Base-by-base conservation (phyloP, 2,797 vertebrate genomes). In the Neoniphon sammara region DNA sequence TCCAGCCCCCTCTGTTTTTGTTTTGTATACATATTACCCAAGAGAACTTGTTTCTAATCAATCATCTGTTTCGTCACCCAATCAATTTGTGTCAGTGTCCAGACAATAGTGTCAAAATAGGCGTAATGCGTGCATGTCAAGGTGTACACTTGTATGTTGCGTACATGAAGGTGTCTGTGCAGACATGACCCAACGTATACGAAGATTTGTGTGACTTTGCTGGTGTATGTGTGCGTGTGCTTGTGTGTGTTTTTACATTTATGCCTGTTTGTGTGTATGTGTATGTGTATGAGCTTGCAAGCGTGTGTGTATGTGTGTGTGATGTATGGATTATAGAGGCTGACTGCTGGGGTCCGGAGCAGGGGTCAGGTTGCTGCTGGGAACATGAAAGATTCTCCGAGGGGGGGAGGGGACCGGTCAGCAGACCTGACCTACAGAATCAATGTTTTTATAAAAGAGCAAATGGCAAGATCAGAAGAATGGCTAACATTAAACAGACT, bases 391-490 rank as follows among this genome's bases (percentile, higher is more conserved):
- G 91, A 73, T 70, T 88, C 85, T 90, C 86, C 25, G 53, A 77
- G 76, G 70, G 85, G 75, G 84, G 67, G 71, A 62, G 70, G 72
- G 75, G 77, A 73, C 82, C 56, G 88, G 87, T 84, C 84, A 83
- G 82, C 31, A 78, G 74, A 87, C 80, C 76, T 88, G 91, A 90
- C 92, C 90, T 91, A 87, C 85, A 88, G 80, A 93, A 94, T 93
- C 91, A 91, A 93, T 94, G 92, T 91, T 65, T 83, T 87, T 85
- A 89, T 90, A 90, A 93, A 93, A 93, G 91, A 93, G 88, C 87
- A 91, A 91, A 88, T 82, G 85, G 90, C 83, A 83, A 84, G 84
- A 94, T 93, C 91, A 93, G 89, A 93, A 87, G 86, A 82, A 75
- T 36, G 68, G 64, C 71, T 68, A 75, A 85, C 86, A 84, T 88